Percentiles rank a stretch among this genome's conserved stretches.
These are phyloP conservation scores for Drosophila niveifrons DNA, from an alignment of 2,888 invertebrate species.

Conservation along the genomic window DNA sequence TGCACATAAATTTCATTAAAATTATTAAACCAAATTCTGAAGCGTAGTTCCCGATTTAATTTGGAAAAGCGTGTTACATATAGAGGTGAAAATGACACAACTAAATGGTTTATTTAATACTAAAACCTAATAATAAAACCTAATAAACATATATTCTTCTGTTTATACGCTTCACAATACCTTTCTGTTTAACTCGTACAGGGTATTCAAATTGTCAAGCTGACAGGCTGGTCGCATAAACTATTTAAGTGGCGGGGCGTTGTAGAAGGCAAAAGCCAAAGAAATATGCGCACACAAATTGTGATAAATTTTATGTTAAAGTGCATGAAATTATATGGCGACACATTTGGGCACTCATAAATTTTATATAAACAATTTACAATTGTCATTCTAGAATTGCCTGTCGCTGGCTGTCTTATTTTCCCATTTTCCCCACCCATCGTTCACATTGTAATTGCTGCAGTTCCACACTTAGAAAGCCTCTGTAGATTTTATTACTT, in stretches of 20 bases:
- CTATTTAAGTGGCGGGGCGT: conserved; percentile 56
- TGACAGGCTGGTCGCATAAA: conserved; percentile 47
- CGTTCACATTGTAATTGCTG: conserved; percentile 10
- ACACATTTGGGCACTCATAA: conserved; percentile 81
- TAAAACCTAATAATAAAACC: no score
- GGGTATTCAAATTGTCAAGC: conserved; percentile 34
- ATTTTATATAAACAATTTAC: conserved; percentile 81
- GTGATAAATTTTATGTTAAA: conserved; percentile 84
- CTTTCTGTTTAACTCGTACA: not conserved
- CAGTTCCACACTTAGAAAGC: conserved; percentile 22
- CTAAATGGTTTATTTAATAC: no score
- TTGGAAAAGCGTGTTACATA: no score
- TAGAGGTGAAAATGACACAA: no score
- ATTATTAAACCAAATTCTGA: no score
- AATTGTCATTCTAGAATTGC: conserved; percentile 78
- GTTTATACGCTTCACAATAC: not conserved
- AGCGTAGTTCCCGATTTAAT: no score
- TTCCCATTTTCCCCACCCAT: not conserved
- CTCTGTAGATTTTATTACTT: conserved; percentile 33
- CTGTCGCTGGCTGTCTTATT: conserved; percentile 39
- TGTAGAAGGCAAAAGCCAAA: conserved; percentile 47
- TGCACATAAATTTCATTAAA: no score
- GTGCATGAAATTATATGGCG: conserved; percentile 83
- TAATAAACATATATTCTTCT: not conserved
- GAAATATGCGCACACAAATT: conserved; percentile 81